phyloP scores from a whole-genome alignment of 2,113 vertebrate species.

The Plotosus lineatus region DNA sequence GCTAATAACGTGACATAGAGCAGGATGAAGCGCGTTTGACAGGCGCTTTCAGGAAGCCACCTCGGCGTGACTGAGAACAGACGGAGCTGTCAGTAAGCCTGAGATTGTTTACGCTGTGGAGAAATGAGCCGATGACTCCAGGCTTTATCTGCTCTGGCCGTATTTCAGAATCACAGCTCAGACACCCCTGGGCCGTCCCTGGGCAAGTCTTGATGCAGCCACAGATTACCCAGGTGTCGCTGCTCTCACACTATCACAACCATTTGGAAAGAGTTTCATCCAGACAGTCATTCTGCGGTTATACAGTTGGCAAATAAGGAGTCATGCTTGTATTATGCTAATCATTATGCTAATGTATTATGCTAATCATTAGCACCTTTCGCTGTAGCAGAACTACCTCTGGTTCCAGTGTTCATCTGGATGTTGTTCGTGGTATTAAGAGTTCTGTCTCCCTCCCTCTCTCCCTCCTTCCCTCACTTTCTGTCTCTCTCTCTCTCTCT shows the following conservation, averaged over 20 bases:
- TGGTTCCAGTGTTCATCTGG: background rate
- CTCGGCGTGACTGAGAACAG: constrained; percentile 66
- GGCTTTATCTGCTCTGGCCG: constrained; percentile 64
- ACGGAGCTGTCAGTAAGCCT: constrained; percentile 63
- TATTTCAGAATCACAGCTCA: constrained; percentile 72
- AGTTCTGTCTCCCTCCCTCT: background rate
- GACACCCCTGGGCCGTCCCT: constrained; percentile 55
- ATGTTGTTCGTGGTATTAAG: background rate
- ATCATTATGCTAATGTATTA: too few relatives aligned
- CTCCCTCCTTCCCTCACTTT: background rate
- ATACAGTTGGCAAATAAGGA: background rate
- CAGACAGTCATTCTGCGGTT: background rate
- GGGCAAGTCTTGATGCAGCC: constrained; percentile 28
- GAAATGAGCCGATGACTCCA: constrained; percentile 62
- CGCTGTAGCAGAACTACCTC: background rate
- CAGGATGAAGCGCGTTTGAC: constrained; percentile 66
- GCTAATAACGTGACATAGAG: constrained; percentile 64
- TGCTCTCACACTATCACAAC: background rate
- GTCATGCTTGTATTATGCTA: background rate
- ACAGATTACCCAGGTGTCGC: constrained; percentile 32
- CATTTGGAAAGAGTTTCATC: constrained; percentile 16
- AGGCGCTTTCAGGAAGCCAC: constrained; percentile 68
- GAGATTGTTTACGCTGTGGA: constrained; percentile 70
- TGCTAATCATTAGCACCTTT: background rate
- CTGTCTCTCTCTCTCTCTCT: background rate